Evolutionary conservation across 2,797 vertebrate genomes (phyloP).

Genomic region (Tinamus major): DNA sequence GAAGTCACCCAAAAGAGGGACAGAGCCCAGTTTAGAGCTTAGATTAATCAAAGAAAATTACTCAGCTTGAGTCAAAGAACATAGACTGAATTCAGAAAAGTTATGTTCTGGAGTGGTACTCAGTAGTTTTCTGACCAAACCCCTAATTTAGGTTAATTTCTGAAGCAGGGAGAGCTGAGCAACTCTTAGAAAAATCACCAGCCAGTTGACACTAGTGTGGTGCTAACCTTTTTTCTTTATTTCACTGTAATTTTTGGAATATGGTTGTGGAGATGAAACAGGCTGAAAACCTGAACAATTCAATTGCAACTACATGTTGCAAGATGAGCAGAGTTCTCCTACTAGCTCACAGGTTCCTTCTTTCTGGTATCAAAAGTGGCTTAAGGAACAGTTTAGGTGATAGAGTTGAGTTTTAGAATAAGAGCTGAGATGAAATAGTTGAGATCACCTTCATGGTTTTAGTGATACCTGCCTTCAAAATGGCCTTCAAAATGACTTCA

Average conservation of each 20-base stretch:
- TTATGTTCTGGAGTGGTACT: not conserved
- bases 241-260: not conserved
- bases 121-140: not conserved
- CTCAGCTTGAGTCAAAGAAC: not conserved
- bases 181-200: not conserved
- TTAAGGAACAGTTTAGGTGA: not conserved
- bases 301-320: not conserved
- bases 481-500: conserved; percentile 18
- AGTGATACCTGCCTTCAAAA: not conserved
- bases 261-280: not conserved
- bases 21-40: not conserved
- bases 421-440: not conserved
- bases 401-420: not conserved
- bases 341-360: not conserved
- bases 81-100: not conserved
- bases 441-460: not conserved
- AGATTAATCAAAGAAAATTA: too few relatives aligned
- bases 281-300: not conserved
- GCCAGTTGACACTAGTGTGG: not conserved
- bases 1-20: not conserved
- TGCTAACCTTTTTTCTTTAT: not conserved
- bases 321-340: not conserved
- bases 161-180: not conserved
- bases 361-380: not conserved
- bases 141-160: not conserved